A percentile compares a stretch with the other conserved stretches of the same genome.
Evolutionary conservation across 2,888 invertebrate species (phyloP).

Genomic region (Melikaiella ostensackeni): DNA sequence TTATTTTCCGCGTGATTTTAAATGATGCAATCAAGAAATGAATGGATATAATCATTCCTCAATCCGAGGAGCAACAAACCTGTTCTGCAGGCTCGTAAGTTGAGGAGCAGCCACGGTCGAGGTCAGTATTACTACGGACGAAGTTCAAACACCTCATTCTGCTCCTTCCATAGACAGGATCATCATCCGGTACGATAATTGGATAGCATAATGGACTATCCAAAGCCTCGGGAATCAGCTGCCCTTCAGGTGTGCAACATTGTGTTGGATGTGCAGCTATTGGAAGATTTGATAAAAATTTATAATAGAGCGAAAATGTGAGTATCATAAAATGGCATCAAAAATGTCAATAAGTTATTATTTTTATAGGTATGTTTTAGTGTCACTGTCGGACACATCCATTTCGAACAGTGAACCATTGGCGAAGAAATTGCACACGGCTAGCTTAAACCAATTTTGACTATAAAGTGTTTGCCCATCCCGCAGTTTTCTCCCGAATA

Average conservation of each 20-base stretch:
- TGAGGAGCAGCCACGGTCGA: slow-evolving; percentile 81
- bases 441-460: too few relatives aligned
- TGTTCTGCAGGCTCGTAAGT: slow-evolving; percentile 83
- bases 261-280: slow-evolving; percentile 78
- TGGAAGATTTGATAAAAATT: neutral
- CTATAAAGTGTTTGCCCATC: too few relatives aligned
- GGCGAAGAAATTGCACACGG: too few relatives aligned
- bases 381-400: too few relatives aligned
- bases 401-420: too few relatives aligned
- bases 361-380: too few relatives aligned
- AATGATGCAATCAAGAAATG: neutral
- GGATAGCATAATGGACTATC: slow-evolving; percentile 66
- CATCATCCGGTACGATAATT: slow-evolving; percentile 75
- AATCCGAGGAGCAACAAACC: slow-evolving; percentile 76
- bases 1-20: neutral
- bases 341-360: too few relatives aligned
- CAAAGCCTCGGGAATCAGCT: slow-evolving; percentile 77
- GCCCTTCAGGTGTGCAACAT: slow-evolving; percentile 82
- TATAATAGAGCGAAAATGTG: neutral
- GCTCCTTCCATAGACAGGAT: slow-evolving; percentile 78
- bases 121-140: slow-evolving; percentile 84
- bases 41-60: neutral
- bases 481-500: too few relatives aligned
- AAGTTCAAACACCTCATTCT: slow-evolving; percentile 86
- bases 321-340: neutral